Evolutionary conservation across 2,888 invertebrate species (phyloP).

Genomic region (Chaetogeoica ovagalla): DNA sequence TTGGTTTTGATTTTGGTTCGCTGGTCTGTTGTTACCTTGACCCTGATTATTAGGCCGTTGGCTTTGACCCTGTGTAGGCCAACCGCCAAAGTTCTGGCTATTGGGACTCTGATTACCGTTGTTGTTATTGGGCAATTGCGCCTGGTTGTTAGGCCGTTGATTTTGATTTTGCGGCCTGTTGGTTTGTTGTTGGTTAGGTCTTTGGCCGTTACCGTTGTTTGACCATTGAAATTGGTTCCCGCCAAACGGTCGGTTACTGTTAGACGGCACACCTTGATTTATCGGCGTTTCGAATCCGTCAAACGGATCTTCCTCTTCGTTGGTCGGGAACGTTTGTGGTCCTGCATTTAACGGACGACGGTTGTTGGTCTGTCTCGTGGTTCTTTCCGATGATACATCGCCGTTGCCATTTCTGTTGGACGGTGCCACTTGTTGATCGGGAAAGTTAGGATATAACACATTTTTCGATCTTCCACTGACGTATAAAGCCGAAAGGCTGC

Average conservation of each 20-base stretch:
- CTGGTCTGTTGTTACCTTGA: background rate
- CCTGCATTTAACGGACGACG: background rate
- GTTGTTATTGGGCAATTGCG: background rate
- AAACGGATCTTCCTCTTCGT: slow-evolving; percentile 2
- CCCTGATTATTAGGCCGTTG: background rate
- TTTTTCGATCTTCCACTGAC: background rate
- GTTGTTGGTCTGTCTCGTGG: slow-evolving; percentile 1
- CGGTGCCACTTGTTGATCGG: background rate
- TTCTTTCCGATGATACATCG: background rate
- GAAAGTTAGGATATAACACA: background rate
- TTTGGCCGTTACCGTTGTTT: background rate
- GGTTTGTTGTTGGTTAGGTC: slow-evolving; percentile 5
- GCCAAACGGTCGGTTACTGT: background rate
- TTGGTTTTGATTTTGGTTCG: slow-evolving; percentile 13
- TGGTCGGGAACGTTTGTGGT: background rate
- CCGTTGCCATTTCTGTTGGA: background rate
- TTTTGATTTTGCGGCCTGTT: slow-evolving; percentile 6
- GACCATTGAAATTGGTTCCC: slow-evolving; percentile 4
- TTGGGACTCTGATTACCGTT: background rate
- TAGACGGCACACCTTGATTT: too few species aligned
- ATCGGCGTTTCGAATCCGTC: background rate
- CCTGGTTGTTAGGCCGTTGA: background rate
- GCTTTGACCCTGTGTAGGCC: background rate
- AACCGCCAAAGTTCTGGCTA: background rate
- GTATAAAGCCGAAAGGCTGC: slow-evolving; percentile 1